These are phyloP conservation scores for Sphinx pinastri DNA, from an alignment of 2,888 invertebrate genomes.

Conservation along the genomic window DNA sequence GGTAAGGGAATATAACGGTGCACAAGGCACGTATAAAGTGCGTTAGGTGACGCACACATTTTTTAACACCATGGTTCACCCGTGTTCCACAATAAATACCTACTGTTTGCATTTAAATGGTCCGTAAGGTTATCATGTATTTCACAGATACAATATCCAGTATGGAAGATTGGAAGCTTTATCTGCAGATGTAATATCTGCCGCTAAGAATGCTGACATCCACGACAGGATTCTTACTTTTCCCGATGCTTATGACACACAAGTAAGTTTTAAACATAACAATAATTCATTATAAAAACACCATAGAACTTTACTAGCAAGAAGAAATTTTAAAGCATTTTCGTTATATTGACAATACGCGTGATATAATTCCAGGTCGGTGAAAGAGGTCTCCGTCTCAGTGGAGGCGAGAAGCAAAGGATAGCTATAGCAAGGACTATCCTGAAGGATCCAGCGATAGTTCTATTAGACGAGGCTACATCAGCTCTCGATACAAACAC, in stretches of 20 bases:
- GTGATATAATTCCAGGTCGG: constrained; percentile 86
- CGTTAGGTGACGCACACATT: too few species aligned
- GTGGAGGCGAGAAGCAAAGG: constrained; percentile 98
- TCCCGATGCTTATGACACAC: constrained; percentile 94
- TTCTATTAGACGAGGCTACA: constrained; percentile 97
- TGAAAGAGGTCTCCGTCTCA: constrained; percentile 96
- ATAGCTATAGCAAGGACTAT: constrained; percentile 98
- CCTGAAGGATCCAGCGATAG: constrained; percentile 94
- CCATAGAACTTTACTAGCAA: too few species aligned
- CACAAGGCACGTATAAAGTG: too few species aligned
- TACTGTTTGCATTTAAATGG: too few species aligned
- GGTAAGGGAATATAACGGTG: too few species aligned
- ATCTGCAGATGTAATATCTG: constrained; percentile 92
- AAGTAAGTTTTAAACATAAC: constrained; percentile 68
- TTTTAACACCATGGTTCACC: too few species aligned
- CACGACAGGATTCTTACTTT: constrained; percentile 96
- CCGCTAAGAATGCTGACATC: constrained; percentile 96
- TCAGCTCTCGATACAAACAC: constrained; percentile 98
- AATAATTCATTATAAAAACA: too few species aligned
- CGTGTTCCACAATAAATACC: too few species aligned
- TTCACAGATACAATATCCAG: constrained; percentile 93
- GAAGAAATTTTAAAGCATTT: neutral
- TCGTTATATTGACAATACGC: neutral
- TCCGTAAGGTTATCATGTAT: neutral
- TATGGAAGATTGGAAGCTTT: constrained; percentile 93